Base-by-base conservation (phyloP, 2,888 invertebrate species). In the Mycogona germanica region DNA sequence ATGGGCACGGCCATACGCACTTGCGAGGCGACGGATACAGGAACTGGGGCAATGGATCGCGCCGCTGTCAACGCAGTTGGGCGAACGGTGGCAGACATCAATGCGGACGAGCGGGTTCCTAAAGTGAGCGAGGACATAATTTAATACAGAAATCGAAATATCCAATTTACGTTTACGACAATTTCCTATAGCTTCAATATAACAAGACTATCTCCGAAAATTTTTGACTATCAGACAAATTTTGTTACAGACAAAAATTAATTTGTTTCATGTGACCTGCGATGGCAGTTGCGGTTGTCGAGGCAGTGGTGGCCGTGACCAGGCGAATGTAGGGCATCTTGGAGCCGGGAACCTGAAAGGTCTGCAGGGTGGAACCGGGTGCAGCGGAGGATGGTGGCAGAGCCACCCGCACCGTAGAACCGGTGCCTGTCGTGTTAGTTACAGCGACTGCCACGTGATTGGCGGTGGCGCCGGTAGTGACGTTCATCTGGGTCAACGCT, bases 291-390 rank as follows among this genome's bases (percentile, higher is more conserved):
- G 49, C 38, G 21, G 54, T 29, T 3, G 55, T 53, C 9, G 60
- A 53, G 14, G 58, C 29, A 46, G 59, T 50, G 58, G 61, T 45
- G 29, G 67, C 66, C n/a, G 67, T 63, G n/a, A 69, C 69, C n/a
- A 70, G 62, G 17, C 70, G 60, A 12, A 70, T 68, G 61, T 70
- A 70, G 52, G 68, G 68, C 55, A 70, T 68, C 57, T 68, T 68
- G 58, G 65, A 68, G 49, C 69, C 69, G 26, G 67, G 64, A 28
- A 68, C 67, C 53, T 68, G 66, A 42, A 70, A n/a, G n/a, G n/a
- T n/a, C n/a, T n/a, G n/a, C n/a, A n/a, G n/a, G n/a, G n/a, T n/a
- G n/a, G n/a, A n/a, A n/a, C n/a, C n/a, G n/a, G n/a, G n/a, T n/a
- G n/a, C n/a, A n/a, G n/a, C n/a, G n/a, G n/a, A n/a, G n/a, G n/a